Conservation (phyloP, 2,888 invertebrate species). For the Zele albiditarsus region DNA sequence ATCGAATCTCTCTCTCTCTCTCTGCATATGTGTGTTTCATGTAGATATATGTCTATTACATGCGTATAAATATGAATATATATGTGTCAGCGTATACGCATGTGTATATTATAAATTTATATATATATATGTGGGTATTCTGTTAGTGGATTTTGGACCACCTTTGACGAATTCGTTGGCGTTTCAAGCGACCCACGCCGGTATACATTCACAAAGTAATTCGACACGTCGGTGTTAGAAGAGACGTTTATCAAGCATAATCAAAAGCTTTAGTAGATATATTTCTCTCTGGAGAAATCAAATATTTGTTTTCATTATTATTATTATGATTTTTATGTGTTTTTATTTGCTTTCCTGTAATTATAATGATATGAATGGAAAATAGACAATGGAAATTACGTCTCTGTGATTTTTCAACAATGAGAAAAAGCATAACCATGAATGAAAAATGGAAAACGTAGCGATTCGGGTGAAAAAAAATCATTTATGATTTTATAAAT, state of each 20-base stretch:
- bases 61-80: not conserved
- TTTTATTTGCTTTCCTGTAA: no score
- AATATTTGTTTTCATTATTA: not conserved
- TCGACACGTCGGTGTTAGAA: conserved; percentile 30
- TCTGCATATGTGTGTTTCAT: not conserved
- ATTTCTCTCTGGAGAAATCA: not conserved
- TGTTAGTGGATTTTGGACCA: conserved; percentile 28
- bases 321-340: not conserved
- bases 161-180: conserved; percentile 36
- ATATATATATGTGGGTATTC: not conserved
- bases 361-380: no score
- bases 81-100: not conserved
- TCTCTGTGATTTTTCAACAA: no score
- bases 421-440: no score
- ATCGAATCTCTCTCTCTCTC: conserved; percentile 5
- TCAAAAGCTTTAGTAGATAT: not conserved
- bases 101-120: not conserved
- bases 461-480: no score
- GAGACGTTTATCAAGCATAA: conserved; percentile 22
- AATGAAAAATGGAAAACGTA: no score
- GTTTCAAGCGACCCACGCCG: conserved; percentile 6
- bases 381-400: no score
- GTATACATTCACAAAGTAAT: conserved; percentile 23
- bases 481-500: no score
- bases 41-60: not conserved